These are phyloP conservation scores for Paramacrobiotus metropolitanus DNA, from an alignment of 1,140 invertebrate species.

Conservation along the genomic window DNA sequence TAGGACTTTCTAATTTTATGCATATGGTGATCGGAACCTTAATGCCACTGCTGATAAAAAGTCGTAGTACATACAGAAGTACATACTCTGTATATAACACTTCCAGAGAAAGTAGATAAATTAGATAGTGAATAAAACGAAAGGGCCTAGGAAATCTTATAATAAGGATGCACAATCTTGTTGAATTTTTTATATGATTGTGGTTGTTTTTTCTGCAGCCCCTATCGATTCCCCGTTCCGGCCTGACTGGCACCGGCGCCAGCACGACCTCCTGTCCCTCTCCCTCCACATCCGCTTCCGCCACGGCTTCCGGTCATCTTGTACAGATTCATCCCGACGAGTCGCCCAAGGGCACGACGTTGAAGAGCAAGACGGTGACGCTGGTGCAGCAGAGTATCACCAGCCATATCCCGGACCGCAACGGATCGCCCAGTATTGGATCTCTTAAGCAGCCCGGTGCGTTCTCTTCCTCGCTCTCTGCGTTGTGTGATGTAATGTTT, in stretches of 20 bases:
- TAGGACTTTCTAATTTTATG: no score
- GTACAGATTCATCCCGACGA: neutral
- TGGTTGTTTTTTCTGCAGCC: no score
- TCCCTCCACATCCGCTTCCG: neutral
- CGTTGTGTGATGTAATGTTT: neutral
- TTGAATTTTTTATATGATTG: no score
- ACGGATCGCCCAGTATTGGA: neutral
- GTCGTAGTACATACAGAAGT: no score
- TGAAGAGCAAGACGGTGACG: neutral
- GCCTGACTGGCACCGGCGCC: neutral
- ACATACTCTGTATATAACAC: no score
- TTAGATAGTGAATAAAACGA: no score
- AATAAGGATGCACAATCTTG: no score
- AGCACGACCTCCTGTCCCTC: neutral
- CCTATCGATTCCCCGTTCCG: no score
- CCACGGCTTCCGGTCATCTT: neutral
- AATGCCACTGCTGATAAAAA: no score
- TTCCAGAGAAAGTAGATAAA: no score
- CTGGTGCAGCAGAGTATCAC: neutral
- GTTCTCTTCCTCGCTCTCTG: neutral
- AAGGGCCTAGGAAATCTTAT: no score
- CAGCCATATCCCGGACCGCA: neutral
- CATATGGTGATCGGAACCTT: no score
- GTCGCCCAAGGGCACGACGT: neutral
- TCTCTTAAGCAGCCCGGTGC: neutral